phyloP scores from a whole-genome alignment of 2,113 vertebrate species.

The Gymnogyps californianus region DNA sequence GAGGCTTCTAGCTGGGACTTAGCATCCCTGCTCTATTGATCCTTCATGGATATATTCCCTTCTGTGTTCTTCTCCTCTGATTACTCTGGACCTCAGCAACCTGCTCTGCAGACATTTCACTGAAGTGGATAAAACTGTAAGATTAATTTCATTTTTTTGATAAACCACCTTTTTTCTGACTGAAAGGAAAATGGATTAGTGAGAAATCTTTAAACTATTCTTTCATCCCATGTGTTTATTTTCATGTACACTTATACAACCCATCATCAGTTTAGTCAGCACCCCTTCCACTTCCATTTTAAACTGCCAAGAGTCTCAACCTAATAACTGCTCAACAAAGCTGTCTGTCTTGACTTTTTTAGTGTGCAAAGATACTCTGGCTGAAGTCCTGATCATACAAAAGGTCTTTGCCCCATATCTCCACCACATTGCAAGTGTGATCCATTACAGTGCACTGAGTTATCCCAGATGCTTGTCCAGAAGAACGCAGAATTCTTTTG shows the following conservation, averaged over 20 bases:
- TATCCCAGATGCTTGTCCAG: background rate
- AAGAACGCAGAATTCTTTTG: background rate
- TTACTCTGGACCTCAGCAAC: background rate
- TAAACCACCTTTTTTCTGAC: background rate
- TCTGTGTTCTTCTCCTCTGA: background rate
- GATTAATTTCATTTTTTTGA: background rate
- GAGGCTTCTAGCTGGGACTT: background rate
- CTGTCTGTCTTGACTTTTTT: background rate
- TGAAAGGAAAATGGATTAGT: background rate
- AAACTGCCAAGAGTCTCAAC: background rate
- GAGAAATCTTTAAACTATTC: background rate
- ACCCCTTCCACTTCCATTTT: background rate
- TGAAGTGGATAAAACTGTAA: background rate
- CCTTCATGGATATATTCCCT: background rate
- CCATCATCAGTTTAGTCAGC: background rate
- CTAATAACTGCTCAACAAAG: background rate
- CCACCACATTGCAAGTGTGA: background rate
- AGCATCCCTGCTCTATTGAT: background rate
- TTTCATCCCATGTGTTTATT: background rate
- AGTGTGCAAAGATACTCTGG: background rate
- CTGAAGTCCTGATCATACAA: background rate
- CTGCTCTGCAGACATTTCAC: background rate
- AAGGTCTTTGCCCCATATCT: background rate
- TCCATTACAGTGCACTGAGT: fast-evolving
- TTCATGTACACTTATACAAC: background rate